Evolutionary conservation across 2,888 invertebrate species (phyloP), one percentile per base, ranked within the genome.

Genomic region (Oxycera nigricornis): DNA sequence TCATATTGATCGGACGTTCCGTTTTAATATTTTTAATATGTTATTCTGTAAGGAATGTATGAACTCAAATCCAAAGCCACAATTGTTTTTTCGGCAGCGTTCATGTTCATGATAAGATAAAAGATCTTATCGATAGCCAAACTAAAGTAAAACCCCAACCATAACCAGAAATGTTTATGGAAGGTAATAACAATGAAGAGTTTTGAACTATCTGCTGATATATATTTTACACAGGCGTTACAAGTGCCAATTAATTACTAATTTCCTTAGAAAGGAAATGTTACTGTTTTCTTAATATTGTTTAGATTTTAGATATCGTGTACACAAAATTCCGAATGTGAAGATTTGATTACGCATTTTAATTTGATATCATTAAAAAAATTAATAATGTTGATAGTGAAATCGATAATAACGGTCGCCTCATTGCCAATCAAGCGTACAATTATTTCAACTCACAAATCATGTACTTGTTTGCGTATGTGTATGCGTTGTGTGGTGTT

Each of bases 31-130:
- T n/a, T n/a, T n/a, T n/a, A n/a, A n/a, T n/a, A n/a, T n/a, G n/a
- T n/a, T n/a, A n/a, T n/a, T n/a, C n/a, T n/a, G n/a, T n/a, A n/a
- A n/a, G n/a, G n/a, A n/a, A n/a, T n/a, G n/a, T n/a, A n/a, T n/a
- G n/a, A n/a, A n/a, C n/a, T n/a, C n/a, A n/a, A n/a, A n/a, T n/a
- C n/a, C n/a, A n/a, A n/a, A n/a, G n/a, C n/a, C n/a, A n/a, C n/a
- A n/a, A n/a, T n/a, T n/a, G n/a, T n/a, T n/a, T n/a, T n/a, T n/a
- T n/a, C n/a, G n/a, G n/a, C n/a, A n/a, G 17, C 3, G 46, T 68
- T 50, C 67, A 28, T 68, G 67, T 68, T 68, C n/a, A 28, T 50
- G 67, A 68, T 68, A 68, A 68, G 67, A 68, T 68, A 68, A 68
- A 68, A 17, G 39, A 46, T 26, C 50, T 68, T 68, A 68, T 68